Conservation (phyloP, 2,888 invertebrate genomes). For the Neria commutata region DNA sequence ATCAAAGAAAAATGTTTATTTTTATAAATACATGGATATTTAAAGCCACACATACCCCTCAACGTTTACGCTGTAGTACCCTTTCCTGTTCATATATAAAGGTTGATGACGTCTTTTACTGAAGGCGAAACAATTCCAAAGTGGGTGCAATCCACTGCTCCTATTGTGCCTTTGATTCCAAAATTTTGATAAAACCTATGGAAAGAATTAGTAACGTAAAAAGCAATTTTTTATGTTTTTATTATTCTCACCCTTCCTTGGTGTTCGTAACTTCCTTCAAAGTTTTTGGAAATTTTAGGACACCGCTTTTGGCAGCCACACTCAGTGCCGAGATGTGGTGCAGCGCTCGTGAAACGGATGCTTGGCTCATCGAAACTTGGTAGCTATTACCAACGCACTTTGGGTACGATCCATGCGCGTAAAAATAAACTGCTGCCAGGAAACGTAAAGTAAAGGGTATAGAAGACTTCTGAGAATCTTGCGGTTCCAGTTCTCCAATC, state of each 20-base stretch:
- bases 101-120: conserved; percentile 7
- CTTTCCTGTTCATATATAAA: conserved; percentile 26
- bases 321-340: neutral
- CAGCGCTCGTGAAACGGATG: neutral
- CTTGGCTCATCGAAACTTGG: neutral
- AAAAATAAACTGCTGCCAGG: no score
- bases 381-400: conserved; percentile 7
- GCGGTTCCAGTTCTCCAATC: conserved; percentile 9
- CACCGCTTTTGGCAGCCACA: neutral
- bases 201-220: conserved; percentile 5
- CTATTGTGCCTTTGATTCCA: neutral
- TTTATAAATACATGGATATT: no score
- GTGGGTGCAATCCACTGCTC: conserved; percentile 2
- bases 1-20: neutral
- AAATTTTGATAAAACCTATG: no score
- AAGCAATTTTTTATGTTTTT: neutral
- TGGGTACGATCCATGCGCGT: conserved; percentile 3
- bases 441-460: no score
- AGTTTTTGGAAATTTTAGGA: neutral
- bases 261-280: neutral
- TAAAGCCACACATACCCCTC: conserved; percentile 15
- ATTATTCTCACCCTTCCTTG: neutral
- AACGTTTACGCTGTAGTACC: conserved; percentile 25
- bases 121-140: neutral
- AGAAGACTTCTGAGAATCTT: neutral